Evolutionary conservation across 2,113 vertebrate species (phyloP).

Genomic region (Entosphenus tridentatus): DNA sequence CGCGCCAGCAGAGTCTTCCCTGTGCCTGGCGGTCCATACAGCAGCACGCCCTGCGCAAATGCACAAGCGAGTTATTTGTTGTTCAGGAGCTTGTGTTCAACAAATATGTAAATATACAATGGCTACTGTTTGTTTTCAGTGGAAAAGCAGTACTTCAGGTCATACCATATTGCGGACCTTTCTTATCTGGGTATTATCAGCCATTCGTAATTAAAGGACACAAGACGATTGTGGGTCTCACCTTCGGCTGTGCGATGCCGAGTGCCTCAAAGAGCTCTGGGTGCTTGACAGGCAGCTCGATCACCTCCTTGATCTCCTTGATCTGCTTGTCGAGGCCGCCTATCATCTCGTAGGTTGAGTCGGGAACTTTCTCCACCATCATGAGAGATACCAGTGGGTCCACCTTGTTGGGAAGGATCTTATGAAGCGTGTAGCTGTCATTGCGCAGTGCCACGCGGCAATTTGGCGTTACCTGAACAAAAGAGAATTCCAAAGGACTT

Average conservation of each 20-base stretch:
- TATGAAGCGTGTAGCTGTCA: conserved; percentile 92
- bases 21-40: conserved; percentile 85
- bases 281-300: conserved; percentile 85
- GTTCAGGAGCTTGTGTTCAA: no score
- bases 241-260: conserved; percentile 92
- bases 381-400: conserved; percentile 91
- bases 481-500: not conserved
- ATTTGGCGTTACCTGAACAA: conserved; percentile 64
- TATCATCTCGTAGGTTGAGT: conserved; percentile 97
- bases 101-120: no score
- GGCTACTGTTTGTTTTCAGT: no score
- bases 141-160: no score
- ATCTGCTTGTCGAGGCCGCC: conserved; percentile 96
- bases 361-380: conserved; percentile 98
- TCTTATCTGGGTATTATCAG: no score
- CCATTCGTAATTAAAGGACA: no score
- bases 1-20: conserved; percentile 83
- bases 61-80: not conserved
- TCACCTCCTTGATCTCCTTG: conserved; percentile 97
- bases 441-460: conserved; percentile 84
- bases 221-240: conserved; percentile 11
- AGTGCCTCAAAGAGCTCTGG: conserved; percentile 88
- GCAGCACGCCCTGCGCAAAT: conserved; percentile 49
- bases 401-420: conserved; percentile 95
- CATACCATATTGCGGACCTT: no score